These are phyloP conservation scores for Alligator mississippiensis DNA, from an alignment of 2,113 vertebrate genomes.

Conservation along the genomic window DNA sequence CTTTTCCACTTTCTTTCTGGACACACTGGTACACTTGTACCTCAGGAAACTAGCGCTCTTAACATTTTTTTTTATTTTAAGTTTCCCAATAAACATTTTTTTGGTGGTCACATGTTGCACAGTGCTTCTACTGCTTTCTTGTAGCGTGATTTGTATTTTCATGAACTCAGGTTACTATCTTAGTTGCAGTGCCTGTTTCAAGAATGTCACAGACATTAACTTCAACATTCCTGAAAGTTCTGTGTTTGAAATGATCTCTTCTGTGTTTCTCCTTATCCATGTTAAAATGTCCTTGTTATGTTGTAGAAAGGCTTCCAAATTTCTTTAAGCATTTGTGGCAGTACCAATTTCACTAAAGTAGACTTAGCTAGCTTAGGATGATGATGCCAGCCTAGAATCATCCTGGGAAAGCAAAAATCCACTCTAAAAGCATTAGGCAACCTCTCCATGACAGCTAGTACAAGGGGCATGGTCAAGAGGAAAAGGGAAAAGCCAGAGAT, in stretches of 20 bases:
- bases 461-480: not conserved
- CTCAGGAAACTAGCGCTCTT: not conserved
- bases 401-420: too few relatives aligned
- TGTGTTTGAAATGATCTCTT: not conserved
- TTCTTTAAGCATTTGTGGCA: too few relatives aligned
- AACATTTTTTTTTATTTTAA: not conserved
- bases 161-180: not conserved
- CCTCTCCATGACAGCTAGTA: too few relatives aligned
- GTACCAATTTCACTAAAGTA: too few relatives aligned
- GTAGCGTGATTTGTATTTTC: not conserved
- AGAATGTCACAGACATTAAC: not conserved
- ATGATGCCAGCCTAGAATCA: too few relatives aligned
- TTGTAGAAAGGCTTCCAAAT: not conserved
- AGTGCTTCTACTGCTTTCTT: not conserved
- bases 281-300: not conserved
- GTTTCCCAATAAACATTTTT: not conserved
- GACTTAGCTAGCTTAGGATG: too few relatives aligned
- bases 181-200: not conserved
- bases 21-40: fast-evolving
- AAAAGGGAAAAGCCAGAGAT: not conserved
- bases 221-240: not conserved
- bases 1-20: not conserved
- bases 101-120: not conserved
- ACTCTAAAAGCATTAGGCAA: too few relatives aligned
- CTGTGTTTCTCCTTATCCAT: not conserved